Conservation (phyloP, 2,113 vertebrate genomes). For the Alectura lathami region DNA sequence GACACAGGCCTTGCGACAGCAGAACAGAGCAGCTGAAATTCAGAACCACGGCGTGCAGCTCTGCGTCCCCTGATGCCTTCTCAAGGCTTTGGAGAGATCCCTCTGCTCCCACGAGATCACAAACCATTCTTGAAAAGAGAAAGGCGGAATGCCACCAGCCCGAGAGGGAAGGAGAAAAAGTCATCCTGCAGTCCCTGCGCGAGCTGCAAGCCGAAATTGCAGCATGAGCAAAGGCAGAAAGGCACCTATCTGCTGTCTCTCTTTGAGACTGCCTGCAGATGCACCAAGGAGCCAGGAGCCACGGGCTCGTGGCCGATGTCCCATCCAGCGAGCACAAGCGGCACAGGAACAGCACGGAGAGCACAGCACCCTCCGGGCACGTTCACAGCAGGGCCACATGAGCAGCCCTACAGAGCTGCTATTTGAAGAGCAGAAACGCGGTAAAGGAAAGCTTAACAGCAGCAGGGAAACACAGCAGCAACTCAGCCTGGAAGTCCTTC, state of each 20-base stretch:
- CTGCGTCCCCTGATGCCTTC: not conserved
- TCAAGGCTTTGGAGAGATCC: not conserved
- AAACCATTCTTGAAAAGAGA: not conserved
- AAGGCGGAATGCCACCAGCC: not conserved
- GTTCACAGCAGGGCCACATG: too few relatives aligned
- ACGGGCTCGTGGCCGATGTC: accelerated
- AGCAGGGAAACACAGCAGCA: not conserved
- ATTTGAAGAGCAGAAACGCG: not conserved
- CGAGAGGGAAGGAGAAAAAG: not conserved
- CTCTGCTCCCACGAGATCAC: not conserved
- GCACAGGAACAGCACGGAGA: not conserved
- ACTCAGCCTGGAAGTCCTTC: not conserved
- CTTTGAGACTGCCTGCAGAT: accelerated
- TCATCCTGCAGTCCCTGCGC: not conserved
- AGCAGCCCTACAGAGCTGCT: not conserved
- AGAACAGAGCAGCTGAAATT: not conserved
- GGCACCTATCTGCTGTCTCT: not conserved
- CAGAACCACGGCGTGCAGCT: not conserved
- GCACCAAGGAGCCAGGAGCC: accelerated
- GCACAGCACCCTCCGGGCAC: not conserved
- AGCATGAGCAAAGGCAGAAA: accelerated
- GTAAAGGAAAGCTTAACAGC: not conserved
- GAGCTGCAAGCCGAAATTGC: not conserved
- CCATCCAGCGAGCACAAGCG: too few relatives aligned
- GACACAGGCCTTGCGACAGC: not conserved